phyloP scores from a whole-genome alignment of 2,888 invertebrate species.

The Cenopis cana region DNA sequence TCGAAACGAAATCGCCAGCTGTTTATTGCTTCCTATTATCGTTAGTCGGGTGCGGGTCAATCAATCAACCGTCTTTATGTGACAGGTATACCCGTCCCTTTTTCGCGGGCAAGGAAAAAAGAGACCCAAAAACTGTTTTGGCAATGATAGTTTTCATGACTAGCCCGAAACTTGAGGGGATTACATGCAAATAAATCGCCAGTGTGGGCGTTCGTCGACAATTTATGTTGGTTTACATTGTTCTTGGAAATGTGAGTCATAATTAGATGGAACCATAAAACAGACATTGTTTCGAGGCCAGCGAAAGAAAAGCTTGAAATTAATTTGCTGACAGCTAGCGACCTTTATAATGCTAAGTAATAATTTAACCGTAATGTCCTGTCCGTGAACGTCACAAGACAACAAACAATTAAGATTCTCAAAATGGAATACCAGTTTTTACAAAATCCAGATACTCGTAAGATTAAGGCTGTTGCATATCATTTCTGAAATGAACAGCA shows the following conservation, averaged over 20 bases:
- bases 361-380: background rate
- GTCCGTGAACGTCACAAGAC: background rate
- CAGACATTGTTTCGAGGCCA: constrained; percentile 10
- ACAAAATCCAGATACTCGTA: too few species aligned
- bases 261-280: constrained; percentile 26
- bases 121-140: constrained; percentile 38
- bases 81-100: constrained; percentile 74
- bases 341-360: background rate
- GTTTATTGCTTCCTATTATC: constrained; percentile 79
- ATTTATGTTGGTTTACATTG: constrained; percentile 47
- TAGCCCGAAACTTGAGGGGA: constrained; percentile 42
- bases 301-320: constrained; percentile 3
- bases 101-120: constrained; percentile 54
- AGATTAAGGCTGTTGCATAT: too few species aligned
- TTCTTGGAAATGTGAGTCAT: constrained; percentile 27
- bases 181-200: constrained; percentile 45
- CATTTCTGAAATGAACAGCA: background rate
- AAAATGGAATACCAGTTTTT: too few species aligned
- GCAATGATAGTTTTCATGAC: constrained; percentile 44
- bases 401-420: background rate
- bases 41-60: constrained; percentile 80
- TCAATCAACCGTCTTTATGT: constrained; percentile 82
- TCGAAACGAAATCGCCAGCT: constrained; percentile 70
- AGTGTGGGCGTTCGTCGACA: constrained; percentile 53
- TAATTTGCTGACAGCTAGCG: constrained; percentile 6